Base-by-base conservation (phyloP, 1,140 invertebrate species). In the Lanistes nyassanus region DNA sequence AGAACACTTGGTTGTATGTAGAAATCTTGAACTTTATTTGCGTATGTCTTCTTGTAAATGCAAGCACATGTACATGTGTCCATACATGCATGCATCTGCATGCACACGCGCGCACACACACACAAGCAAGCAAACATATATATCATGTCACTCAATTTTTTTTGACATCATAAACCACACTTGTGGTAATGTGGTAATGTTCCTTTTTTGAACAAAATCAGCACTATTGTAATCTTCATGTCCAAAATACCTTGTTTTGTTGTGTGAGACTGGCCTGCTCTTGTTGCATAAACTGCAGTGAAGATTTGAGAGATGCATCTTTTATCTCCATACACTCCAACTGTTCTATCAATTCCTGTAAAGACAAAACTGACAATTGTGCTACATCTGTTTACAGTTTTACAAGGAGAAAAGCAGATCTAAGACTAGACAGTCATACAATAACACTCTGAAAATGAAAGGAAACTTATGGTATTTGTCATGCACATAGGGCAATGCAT, bases 291-390 rank as follows among this genome's bases (percentile, higher is more conserved):
- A 79, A 85, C 37, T 85, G 86, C 16, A 88, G 77, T 23, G 86
- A 83, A 7, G 81, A 81, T 7, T 78, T 84, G 62, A 87, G 72
- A 3, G 86, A 87, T 64, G 85, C 82, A 77, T 88, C 82, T 58
- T 89, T 87, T 83, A 87, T 86, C 68, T 85, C 83, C 81, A 87
- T 77, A 80, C 87, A 88, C 47, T 89, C 87, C 29, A 84, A 39
- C 76, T 88, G 81, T 53, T 88, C 87, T 19, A 66, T 51, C 16
- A 87, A 73, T 21, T 80, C 82, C 87, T 88, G 19, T n/a, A 72
- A 1, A 29, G 13, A 11, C 13, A 26, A 78, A 51, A 78, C 47
- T 36, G 13, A 36, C 36, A 60, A 72, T 56, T 31, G 29, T 69
- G 37, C 16, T 26, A 1, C 13, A 58, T 31, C 36, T 53, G 4